Conservation (phyloP, 2,113 vertebrate species). For the Perca schrenkii region DNA sequence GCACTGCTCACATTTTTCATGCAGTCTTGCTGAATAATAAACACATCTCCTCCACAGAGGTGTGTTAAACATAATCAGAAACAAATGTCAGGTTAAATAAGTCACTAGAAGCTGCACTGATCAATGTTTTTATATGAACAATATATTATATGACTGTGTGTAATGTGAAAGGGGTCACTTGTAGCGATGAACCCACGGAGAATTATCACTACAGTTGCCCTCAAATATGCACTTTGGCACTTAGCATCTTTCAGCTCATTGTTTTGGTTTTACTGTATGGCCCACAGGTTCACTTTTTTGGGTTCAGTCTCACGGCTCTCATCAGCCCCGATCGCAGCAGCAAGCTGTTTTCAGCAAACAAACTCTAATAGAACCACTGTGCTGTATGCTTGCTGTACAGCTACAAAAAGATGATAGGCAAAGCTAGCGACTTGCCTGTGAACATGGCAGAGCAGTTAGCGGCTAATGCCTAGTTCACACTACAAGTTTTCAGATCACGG, state of each 20-base stretch:
- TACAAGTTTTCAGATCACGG: too few species aligned
- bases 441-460: too few species aligned
- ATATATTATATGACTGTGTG: background rate
- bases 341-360: background rate
- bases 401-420: too few species aligned
- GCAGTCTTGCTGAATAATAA: background rate
- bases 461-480: too few species aligned
- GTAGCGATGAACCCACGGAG: background rate
- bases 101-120: background rate
- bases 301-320: background rate
- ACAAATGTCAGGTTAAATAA: background rate
- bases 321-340: background rate
- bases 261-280: background rate
- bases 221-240: background rate
- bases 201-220: background rate
- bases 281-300: background rate
- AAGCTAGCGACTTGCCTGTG: too few species aligned
- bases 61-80: constrained; percentile 3
- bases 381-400: too few species aligned
- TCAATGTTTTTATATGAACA: background rate
- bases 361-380: too few species aligned
- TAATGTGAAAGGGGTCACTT: background rate
- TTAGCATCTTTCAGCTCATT: background rate
- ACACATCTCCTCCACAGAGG: background rate
- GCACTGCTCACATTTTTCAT: background rate